Percentiles rank a stretch among this genome's conserved stretches.
phyloP scores from a whole-genome alignment of 2,888 invertebrate genomes.

The Sphecodes monilicornis region DNA sequence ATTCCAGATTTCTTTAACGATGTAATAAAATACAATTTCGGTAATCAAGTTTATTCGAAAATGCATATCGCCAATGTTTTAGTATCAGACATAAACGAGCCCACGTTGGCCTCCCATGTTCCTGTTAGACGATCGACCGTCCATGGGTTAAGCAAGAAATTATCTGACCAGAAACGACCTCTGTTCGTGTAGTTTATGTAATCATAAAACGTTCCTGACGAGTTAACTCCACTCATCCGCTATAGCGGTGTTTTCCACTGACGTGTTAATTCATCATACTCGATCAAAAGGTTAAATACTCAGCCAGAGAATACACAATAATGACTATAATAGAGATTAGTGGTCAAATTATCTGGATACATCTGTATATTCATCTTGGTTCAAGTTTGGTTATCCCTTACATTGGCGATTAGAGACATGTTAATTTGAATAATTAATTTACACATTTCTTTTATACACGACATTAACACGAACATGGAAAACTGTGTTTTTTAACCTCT shows the following conservation, averaged over 20 bases:
- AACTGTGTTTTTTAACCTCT: too few species aligned
- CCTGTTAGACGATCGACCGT: not conserved
- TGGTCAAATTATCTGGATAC: not conserved
- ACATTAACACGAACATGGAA: too few species aligned
- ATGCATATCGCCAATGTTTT: not conserved
- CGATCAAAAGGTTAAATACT: slow-evolving; percentile 18
- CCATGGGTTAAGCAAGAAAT: not conserved
- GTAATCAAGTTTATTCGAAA: not conserved
- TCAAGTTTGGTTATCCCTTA: not conserved
- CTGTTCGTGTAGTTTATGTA: slow-evolving; percentile 3
- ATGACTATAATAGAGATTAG: not conserved
- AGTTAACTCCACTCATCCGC: slow-evolving; percentile 1
- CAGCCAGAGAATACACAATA: not conserved
- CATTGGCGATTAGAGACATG: not conserved
- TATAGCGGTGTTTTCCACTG: not conserved
- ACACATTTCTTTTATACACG: not conserved
- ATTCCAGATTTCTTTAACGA: not conserved
- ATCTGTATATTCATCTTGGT: not conserved
- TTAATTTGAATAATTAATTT: not conserved
- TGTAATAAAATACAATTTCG: not conserved
- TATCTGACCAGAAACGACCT: slow-evolving; percentile 5
- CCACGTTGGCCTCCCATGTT: not conserved
- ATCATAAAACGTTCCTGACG: not conserved
- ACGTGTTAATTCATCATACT: not conserved
- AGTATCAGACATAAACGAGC: not conserved